Base-by-base conservation (phyloP, 2,113 vertebrate species). In the Apodemus speciosus region DNA sequence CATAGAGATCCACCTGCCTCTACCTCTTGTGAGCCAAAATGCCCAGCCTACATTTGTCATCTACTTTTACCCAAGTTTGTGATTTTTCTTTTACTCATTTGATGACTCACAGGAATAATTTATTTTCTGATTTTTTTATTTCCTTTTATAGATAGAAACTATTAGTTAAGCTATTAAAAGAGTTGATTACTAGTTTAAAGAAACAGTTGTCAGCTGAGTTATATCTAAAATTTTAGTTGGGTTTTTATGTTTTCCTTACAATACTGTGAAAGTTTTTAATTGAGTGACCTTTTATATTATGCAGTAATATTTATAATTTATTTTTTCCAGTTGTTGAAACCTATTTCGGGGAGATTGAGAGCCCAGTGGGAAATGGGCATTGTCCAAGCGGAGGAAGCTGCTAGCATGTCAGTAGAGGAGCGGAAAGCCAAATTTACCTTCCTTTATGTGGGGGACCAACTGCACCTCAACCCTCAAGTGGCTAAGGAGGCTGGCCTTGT, bases 341-440 rank as follows among this genome's bases (percentile, higher is more conserved):
- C 98, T 0, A 98, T 99, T 76, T 98, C 99, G 0, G 98, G 98
- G 66, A 99, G 99, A 94, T 93, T 99, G 95, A 97, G 98, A 79
- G 98, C 98, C 1, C 99, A 99, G 97, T 99, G 99, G 99, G 99
- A 99, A 94, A 98, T 98, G 95, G 99, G 99, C 3, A 95, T 99
- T 46, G 97, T 98, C 56, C 99, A 99, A 95, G 99, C 99, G 20
- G 98, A 98, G 13, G 99, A 99, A 94, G 99, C 99, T 0, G 95
- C 98, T 32, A 13, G 85, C 97, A 98, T 99, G 98, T 90, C 98
- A 0, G 86, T 97, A 64, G 99, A 99, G 32, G 98, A 99, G 20
- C 98, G 99, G 80, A 98, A 98, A 92, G 98, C 98, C 83, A 99
- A 98, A 96, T 99, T 99, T 93, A 98, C 98, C 16, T 99, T 99